A percentile compares a stretch with the other conserved stretches of the same genome.
Evolutionary conservation across 2,113 vertebrate species (phyloP).

Genomic region (Brachyistius frenatus): DNA sequence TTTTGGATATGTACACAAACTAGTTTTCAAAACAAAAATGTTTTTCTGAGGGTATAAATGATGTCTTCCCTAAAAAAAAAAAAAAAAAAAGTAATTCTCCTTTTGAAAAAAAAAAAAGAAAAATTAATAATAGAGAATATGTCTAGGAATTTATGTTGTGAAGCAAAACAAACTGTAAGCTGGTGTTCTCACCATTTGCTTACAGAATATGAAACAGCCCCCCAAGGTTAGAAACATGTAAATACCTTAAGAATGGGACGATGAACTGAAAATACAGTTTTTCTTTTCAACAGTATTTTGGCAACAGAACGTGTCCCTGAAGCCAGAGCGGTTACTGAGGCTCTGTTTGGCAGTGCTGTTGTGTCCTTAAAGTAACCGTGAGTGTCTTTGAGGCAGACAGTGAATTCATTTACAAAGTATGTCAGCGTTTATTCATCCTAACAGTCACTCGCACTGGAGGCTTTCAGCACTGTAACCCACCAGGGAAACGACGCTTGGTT

Average conservation of each 20-base stretch:
- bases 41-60: no score
- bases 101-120: no score
- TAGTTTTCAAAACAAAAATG: no score
- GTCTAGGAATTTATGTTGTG: not conserved
- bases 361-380: constrained; percentile 24
- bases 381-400: not conserved
- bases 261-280: not conserved
- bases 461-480: not conserved
- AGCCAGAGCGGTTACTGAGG: constrained; percentile 8
- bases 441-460: not conserved
- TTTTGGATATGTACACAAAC: no score
- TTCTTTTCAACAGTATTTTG: constrained; percentile 41
- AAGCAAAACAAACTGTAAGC: not conserved
- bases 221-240: not conserved
- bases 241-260: not conserved
- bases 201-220: not conserved
- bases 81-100: no score
- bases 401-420: constrained; percentile 13
- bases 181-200: not conserved
- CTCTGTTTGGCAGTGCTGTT: constrained; percentile 23
- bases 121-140: no score
- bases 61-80: no score
- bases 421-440: not conserved
- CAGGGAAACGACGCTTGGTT: not conserved
- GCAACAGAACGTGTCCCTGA: constrained; percentile 30